Evolutionary conservation across 2,113 vertebrate genomes (phyloP).

Genomic region (Microtus ochrogaster): DNA sequence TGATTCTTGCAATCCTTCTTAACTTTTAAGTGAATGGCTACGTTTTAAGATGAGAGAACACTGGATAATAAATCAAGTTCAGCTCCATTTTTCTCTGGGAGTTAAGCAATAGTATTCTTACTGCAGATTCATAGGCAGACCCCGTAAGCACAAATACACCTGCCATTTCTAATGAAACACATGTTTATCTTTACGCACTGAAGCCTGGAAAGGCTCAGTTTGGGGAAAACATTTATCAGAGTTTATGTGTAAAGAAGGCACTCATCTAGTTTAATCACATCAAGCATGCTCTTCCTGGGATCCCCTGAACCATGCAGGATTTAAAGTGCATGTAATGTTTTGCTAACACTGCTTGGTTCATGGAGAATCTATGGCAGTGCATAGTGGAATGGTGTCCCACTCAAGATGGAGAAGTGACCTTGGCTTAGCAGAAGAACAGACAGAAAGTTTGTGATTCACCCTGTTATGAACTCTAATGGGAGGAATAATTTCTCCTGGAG

Average conservation of each 20-base stretch:
- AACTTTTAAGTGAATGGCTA: slow-evolving; percentile 63
- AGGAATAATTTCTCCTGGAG: background rate
- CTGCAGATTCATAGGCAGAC: slow-evolving; percentile 44
- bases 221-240: slow-evolving; percentile 43
- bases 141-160: slow-evolving; percentile 51
- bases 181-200: slow-evolving; percentile 42
- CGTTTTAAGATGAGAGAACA: slow-evolving; percentile 65
- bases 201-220: slow-evolving; percentile 29
- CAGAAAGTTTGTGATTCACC: background rate
- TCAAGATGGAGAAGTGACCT: background rate
- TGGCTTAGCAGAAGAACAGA: background rate
- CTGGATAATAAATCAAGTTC: slow-evolving; percentile 59
- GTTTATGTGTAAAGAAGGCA: slow-evolving; percentile 35
- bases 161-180: slow-evolving; percentile 55
- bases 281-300: background rate
- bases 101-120: slow-evolving; percentile 21
- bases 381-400: background rate
- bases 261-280: background rate
- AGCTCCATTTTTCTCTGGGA: slow-evolving; percentile 30
- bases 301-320: background rate
- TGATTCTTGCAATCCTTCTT: slow-evolving; percentile 64
- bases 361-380: background rate
- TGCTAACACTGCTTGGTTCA: background rate
- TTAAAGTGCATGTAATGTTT: slow-evolving; percentile 26
- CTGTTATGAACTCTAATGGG: background rate